Conservation (phyloP, 2,888 invertebrate species). For the Ceraclea dissimilis region DNA sequence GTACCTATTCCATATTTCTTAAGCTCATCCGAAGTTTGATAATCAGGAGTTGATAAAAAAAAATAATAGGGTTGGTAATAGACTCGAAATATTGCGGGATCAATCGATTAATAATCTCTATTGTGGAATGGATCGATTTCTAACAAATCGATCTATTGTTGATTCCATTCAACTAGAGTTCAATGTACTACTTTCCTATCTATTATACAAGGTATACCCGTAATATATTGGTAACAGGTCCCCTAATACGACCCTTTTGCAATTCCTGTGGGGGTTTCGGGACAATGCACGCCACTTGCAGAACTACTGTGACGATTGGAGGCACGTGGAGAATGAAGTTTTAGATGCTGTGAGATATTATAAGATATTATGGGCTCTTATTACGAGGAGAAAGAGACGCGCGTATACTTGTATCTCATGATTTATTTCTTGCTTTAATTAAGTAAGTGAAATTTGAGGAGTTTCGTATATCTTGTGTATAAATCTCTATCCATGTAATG, state of each 20-base stretch:
- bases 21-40: no score
- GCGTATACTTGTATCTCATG: no score
- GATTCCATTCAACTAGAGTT: not conserved
- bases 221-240: slow-evolving; percentile 1
- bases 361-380: no score
- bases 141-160: not conserved
- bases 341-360: not conserved
- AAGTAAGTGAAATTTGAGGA: no score
- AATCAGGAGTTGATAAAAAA: no score
- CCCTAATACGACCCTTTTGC: slow-evolving; percentile 20
- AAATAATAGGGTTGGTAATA: no score
- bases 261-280: slow-evolving; percentile 17
- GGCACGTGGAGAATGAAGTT: not conserved
- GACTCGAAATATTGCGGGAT: no score
- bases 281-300: slow-evolving; percentile 16
- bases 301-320: not conserved
- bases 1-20: no score
- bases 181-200: not conserved
- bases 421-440: no score
- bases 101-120: not conserved
- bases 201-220: not conserved
- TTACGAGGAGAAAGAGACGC: no score
- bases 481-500: no score
- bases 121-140: not conserved
- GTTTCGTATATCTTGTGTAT: no score